Evolutionary conservation across 2,113 vertebrate species (phyloP), one percentile per base, ranked within the genome.

Genomic region (Oncorhynchus mykiss): DNA sequence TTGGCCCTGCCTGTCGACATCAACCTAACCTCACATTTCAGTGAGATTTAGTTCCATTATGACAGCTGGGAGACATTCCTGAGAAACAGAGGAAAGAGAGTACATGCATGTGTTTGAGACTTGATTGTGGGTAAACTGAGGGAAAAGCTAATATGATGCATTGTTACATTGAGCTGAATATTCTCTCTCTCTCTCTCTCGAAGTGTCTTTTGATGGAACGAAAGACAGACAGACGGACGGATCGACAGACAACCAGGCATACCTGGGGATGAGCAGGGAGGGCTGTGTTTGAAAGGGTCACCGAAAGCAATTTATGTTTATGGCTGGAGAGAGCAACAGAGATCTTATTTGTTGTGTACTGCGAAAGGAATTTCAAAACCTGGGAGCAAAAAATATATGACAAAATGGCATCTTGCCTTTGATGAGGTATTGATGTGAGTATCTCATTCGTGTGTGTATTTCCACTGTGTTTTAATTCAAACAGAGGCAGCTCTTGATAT

Each of bases 241-340:
- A 57, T 49, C 65, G 51, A 39, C 34, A 39, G 34, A 2, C 34
- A 39, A 2, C 8, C 34, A 39, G 34, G 6, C 34, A 34, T 8
- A 39, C 8, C 39, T 39, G 39, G 39, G 8, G 39, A 39, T 39
- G 39, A 39, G 39, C 8, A 39, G 39, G 39, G 39, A 39, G 39
- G 8, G 8, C 39, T 39, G 39, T 39, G 39, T 39, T 9, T 39
- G 39, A 84, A 76, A 65, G 59, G 68, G 34, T 78, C 79, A 70
- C 75, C 68, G 69, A 67, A 74, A 77, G 24, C 24, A 14, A 60
- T 80, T 76, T 64, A 64, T 72, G 72, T 74, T 67, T 45, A 72
- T 57, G 27, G 25, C 65, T 51, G 24, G 45, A 39, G 27, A 57
- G 48, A 18, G 67, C 4, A 70, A 29, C 25, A 51, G 8, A 48